phyloP scores from a whole-genome alignment of 1,140 invertebrate species.

The Agrypnia vestita region DNA sequence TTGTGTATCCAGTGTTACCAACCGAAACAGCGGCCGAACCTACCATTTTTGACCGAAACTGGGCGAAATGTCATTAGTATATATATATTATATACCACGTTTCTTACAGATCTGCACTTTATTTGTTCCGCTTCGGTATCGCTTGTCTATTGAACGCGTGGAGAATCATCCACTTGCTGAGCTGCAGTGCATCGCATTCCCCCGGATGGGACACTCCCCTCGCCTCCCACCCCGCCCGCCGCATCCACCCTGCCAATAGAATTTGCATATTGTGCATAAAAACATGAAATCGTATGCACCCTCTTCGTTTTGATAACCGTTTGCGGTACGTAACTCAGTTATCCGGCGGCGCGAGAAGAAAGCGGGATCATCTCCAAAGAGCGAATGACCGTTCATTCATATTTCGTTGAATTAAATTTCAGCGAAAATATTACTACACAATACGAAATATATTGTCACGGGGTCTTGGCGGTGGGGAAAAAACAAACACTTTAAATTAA shows the following conservation, averaged over 20 bases:
- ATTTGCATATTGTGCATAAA: slow-evolving; percentile 62
- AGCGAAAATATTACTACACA: too few relatives aligned
- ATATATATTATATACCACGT: too few relatives aligned
- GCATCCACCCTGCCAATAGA: background rate
- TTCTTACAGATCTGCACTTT: background rate
- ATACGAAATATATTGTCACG: too few relatives aligned
- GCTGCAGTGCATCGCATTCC: slow-evolving; percentile 2
- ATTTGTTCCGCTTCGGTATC: background rate
- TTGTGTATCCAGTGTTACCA: too few relatives aligned
- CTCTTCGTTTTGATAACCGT: slow-evolving; percentile 61
- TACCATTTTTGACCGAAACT: too few relatives aligned
- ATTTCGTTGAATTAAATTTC: too few relatives aligned
- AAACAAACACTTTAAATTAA: too few relatives aligned
- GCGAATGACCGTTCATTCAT: too few relatives aligned
- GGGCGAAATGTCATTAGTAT: too few relatives aligned
- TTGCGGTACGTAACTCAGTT: slow-evolving; percentile 58
- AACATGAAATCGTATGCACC: slow-evolving; percentile 62
- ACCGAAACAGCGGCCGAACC: too few relatives aligned
- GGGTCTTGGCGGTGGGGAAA: too few relatives aligned
- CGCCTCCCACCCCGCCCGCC: background rate
- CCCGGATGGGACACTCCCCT: background rate
- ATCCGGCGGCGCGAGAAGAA: slow-evolving; percentile 30
- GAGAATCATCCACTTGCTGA: slow-evolving; percentile 34
- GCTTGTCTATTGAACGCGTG: slow-evolving; percentile 36
- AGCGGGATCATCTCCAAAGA: slow-evolving; percentile 34